Evolutionary conservation across 2,888 invertebrate genomes (phyloP), one percentile per base, ranked within the genome.

Genomic region (Temnothorax ravouxi): DNA sequence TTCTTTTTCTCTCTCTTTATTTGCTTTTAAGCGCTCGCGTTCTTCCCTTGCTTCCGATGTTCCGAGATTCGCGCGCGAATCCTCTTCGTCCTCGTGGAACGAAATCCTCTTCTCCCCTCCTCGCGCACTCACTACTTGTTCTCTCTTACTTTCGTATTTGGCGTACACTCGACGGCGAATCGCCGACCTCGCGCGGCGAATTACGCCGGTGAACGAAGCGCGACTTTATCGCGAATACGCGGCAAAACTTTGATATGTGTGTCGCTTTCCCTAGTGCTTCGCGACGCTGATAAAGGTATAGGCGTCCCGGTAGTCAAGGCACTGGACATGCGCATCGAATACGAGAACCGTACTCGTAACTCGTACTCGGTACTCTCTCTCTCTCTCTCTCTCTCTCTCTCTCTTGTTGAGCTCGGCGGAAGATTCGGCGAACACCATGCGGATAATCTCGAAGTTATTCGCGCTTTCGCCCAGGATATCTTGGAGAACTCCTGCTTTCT

Each of bases 271-370:
- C 84, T 72, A 71, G 83, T 59, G 88, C 79, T 76, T 84, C 82
- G 86, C 84, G 81, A 85, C 87, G 86, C 84, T 84, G 86, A 87
- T 86, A 86, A 88, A 88, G 85, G 83, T 87, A 85, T 81, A 86
- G 89, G 90, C 92, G 92, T 93, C 91, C 89, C 89, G 91, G 93
- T 94, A 91, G 93, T 88, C 93, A 94, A 93, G 93, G 93, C 90
- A 93, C 92, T 92, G 92, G 88, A 91, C 93, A 92, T 93, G 94
- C 94, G 94, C 93, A 83, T 38, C 76, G 71, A 61, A 34, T 38
- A 59, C 47, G 50, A 80, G 83, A 74, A 86, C 72, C 54, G 75
- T 62, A 47, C 62, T 71, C 54, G 64, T 76, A 50, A 47, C 62
- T 71, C 54, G 64, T 76, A 50, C 69, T 18, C 29, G 13, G 72